A percentile compares a stretch with the other conserved stretches of the same genome.
These are phyloP conservation scores for Vollenhovia emeryi DNA, from an alignment of 1,140 invertebrate genomes.

Conservation along the genomic window DNA sequence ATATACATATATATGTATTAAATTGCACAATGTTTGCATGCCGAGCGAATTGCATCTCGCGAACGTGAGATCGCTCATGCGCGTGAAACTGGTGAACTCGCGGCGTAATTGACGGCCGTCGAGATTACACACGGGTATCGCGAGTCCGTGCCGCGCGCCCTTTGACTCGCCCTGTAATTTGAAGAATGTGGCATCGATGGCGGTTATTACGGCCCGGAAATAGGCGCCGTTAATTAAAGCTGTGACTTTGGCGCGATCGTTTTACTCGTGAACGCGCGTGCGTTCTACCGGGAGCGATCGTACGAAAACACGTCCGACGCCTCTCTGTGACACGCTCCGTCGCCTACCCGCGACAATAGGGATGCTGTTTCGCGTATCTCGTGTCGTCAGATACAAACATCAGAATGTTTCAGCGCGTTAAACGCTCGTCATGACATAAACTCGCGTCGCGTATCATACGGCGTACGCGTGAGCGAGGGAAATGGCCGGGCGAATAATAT, in stretches of 20 bases:
- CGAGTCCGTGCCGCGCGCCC: not conserved
- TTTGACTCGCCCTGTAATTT: conserved; percentile 46
- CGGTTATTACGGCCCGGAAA: not conserved
- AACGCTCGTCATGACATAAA: not conserved
- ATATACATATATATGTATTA: not conserved
- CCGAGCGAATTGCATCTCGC: not conserved
- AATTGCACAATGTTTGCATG: not conserved
- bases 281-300: not conserved
- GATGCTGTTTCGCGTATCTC: not conserved
- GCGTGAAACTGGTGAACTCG: not conserved
- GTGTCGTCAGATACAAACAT: not conserved
- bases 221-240: conserved; percentile 40
- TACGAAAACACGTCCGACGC: too few relatives aligned
- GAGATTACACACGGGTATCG: not conserved
- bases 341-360: too few relatives aligned
- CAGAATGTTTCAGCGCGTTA: not conserved
- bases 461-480: not conserved
- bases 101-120: conserved; percentile 25
- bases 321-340: too few relatives aligned
- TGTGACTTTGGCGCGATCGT: not conserved
- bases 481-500: not conserved
- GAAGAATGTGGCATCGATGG: conserved; percentile 22
- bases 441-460: not conserved
- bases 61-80: not conserved
- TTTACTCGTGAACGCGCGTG: not conserved